Evolutionary conservation across 2,888 invertebrate genomes (phyloP).

Genomic region (Pyrgus malvae): DNA sequence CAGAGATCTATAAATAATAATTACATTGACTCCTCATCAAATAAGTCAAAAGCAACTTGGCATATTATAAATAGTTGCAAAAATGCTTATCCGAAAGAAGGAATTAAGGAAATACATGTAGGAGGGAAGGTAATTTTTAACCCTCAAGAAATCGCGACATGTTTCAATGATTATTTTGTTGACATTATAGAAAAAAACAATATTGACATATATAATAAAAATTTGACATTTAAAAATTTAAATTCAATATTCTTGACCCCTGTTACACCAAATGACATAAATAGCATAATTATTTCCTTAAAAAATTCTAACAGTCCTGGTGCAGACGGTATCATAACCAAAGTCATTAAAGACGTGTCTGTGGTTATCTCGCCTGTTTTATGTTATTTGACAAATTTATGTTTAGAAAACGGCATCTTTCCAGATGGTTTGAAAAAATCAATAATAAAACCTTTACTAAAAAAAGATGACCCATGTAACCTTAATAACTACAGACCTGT

Average conservation of each 20-base stretch:
- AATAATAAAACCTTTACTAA: background rate
- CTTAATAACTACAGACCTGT: background rate
- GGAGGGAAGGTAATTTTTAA: background rate
- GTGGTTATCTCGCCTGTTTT: background rate
- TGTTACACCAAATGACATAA: background rate
- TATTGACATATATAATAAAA: background rate
- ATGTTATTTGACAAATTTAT: background rate
- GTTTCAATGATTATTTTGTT: no score
- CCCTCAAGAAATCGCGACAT: background rate
- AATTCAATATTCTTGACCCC: constrained; percentile 6
- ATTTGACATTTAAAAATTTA: background rate
- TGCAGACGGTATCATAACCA: background rate
- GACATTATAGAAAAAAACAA: background rate
- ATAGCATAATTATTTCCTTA: background rate
- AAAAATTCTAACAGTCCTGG: constrained; percentile 1
- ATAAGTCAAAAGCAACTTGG: constrained; percentile 1
- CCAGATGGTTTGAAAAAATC: background rate
- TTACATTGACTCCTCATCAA: background rate
- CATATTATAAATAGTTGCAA: background rate
- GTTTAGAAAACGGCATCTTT: background rate
- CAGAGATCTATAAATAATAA: background rate
- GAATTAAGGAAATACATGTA: background rate
- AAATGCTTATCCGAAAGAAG: background rate
- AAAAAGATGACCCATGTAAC: background rate
- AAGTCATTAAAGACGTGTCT: background rate